Conservation (phyloP, 2,797 vertebrate species). For the Toxotes lorentzi region DNA sequence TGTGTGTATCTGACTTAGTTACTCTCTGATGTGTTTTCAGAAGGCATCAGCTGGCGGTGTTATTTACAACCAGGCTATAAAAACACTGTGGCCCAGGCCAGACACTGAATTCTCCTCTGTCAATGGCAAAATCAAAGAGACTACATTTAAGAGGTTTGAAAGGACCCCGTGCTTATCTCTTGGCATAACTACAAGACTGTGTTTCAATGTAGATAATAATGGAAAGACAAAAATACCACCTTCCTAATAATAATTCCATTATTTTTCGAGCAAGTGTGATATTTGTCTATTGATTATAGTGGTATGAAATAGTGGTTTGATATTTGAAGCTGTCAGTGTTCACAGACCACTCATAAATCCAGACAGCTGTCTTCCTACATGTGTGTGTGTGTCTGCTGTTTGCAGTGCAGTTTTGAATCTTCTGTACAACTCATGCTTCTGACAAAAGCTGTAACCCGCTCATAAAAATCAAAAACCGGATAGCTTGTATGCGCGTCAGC, state of each 20-base stretch:
- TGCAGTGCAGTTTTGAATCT: slow-evolving; percentile 42
- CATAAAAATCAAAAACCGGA: slow-evolving; percentile 27
- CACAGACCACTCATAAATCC: slow-evolving; percentile 48
- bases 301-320: slow-evolving; percentile 62
- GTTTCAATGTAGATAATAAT: slow-evolving; percentile 18
- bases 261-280: slow-evolving; percentile 36
- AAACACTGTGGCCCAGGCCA: slow-evolving; percentile 13
- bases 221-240: slow-evolving; percentile 26
- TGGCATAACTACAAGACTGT: slow-evolving; percentile 9
- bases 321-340: slow-evolving; percentile 52
- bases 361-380: slow-evolving; percentile 34
- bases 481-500: background rate
- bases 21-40: slow-evolving; percentile 44
- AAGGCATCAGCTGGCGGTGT: slow-evolving; percentile 41
- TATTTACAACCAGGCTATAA: slow-evolving; percentile 47
- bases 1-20: slow-evolving; percentile 23
- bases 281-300: slow-evolving; percentile 54
- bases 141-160: slow-evolving; percentile 32
- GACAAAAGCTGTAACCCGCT: slow-evolving; percentile 38
- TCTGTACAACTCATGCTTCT: slow-evolving; percentile 33
- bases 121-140: slow-evolving; percentile 36
- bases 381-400: slow-evolving; percentile 24
- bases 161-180: slow-evolving; percentile 25
- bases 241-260: slow-evolving; percentile 26
- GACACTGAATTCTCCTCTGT: slow-evolving; percentile 24